Evolutionary conservation across 2,113 vertebrate species (phyloP).

Genomic region (Rhodinocichla rosea): DNA sequence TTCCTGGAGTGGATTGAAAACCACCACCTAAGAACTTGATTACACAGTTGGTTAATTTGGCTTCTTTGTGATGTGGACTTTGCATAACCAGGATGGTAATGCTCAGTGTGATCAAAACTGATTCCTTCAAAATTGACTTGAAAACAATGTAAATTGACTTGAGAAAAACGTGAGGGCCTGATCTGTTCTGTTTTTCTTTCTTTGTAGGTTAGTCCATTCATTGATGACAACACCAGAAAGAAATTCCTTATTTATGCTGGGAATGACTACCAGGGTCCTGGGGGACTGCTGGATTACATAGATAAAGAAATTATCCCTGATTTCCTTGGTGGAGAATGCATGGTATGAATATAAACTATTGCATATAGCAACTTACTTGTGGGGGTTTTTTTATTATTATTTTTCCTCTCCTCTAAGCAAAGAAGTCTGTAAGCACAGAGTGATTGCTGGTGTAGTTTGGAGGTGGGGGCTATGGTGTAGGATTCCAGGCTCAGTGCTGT

Average conservation of each 20-base stretch:
- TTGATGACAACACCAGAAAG: conserved; percentile 95
- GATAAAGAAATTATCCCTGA: conserved; percentile 91
- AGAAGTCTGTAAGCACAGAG: neutral
- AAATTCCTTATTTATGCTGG: conserved; percentile 97
- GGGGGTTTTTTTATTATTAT: neutral
- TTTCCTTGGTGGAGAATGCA: conserved; percentile 90
- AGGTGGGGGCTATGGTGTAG: neutral
- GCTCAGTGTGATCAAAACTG: neutral
- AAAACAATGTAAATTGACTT: neutral
- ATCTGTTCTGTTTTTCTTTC: neutral
- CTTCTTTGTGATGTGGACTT: neutral
- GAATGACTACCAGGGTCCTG: conserved; percentile 93
- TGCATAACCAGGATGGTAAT: neutral
- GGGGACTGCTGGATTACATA: conserved; percentile 91
- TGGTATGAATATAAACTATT: conserved; percentile 75
- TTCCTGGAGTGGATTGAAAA: neutral
- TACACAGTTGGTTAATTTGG: neutral
- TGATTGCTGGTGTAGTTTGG: neutral
- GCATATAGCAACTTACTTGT: neutral
- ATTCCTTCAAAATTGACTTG: neutral
- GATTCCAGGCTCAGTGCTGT: neutral
- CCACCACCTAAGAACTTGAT: neutral
- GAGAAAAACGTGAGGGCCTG: neutral
- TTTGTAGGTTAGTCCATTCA: conserved; percentile 91
- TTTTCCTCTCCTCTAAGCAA: neutral